Conservation (phyloP, 2,888 invertebrate genomes). For the Lepetodrilus schrolli region DNA sequence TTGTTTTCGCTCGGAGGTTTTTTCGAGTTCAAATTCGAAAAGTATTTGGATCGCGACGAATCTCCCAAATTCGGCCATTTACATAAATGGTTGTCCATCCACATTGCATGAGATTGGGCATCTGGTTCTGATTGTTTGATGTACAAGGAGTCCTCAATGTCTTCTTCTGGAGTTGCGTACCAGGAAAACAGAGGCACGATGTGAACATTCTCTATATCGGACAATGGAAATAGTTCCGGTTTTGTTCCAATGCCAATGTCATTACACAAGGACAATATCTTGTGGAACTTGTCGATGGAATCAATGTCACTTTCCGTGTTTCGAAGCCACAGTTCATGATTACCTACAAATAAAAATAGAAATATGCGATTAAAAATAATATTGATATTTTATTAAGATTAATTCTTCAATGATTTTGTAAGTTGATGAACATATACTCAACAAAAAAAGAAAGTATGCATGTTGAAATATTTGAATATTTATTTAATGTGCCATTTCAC, state of each 20-base stretch:
- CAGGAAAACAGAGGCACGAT: slow-evolving; percentile 52
- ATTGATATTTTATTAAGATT: too few species aligned
- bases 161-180: slow-evolving; percentile 55
- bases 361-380: too few species aligned
- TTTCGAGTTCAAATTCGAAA: slow-evolving; percentile 40
- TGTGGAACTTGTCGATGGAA: slow-evolving; percentile 48
- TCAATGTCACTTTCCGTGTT: slow-evolving; percentile 29
- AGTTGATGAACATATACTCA: too few species aligned
- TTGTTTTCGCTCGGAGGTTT: slow-evolving; percentile 30
- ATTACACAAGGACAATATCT: slow-evolving; percentile 44
- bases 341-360: too few species aligned
- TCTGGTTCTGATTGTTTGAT: slow-evolving; percentile 25
- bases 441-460: too few species aligned
- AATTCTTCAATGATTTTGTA: too few species aligned
- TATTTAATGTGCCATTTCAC: too few species aligned
- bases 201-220: slow-evolving; percentile 36
- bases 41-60: slow-evolving; percentile 42
- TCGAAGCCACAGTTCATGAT: slow-evolving; percentile 54
- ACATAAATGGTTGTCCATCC: slow-evolving; percentile 55
- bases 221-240: slow-evolving; percentile 34
- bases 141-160: slow-evolving; percentile 44
- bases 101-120: slow-evolving; percentile 37
- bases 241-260: slow-evolving; percentile 39
- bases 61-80: slow-evolving; percentile 41
- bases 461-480: too few species aligned